Conservation (phyloP, 2,888 invertebrate species). For the Pasiphila rectangulata region DNA sequence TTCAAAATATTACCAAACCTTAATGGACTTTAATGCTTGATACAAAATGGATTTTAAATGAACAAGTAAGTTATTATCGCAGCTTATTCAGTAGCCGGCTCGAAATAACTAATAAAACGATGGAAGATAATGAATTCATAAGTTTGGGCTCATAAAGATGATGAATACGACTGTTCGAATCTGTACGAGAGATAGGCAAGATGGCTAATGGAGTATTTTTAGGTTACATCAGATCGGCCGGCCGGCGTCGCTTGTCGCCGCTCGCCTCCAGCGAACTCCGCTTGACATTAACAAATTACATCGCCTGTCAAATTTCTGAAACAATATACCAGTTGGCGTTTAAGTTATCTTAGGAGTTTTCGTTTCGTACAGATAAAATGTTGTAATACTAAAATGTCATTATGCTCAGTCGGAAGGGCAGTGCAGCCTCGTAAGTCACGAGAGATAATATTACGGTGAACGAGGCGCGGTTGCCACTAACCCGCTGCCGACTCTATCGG, state of each 20-base stretch:
- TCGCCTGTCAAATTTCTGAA: conserved; percentile 75
- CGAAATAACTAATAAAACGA: conserved; percentile 59
- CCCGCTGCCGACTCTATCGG: conserved; percentile 52
- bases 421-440: conserved; percentile 60
- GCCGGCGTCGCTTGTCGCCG: conserved; percentile 42
- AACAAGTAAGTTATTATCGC: conserved; percentile 60
- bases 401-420: conserved; percentile 64
- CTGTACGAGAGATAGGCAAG: conserved; percentile 56
- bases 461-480: conserved; percentile 35
- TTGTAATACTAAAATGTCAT: conserved; percentile 80
- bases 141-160: conserved; percentile 52
- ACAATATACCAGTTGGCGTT: conserved; percentile 79
- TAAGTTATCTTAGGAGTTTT: conserved; percentile 77
- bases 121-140: conserved; percentile 58
- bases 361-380: conserved; percentile 76
- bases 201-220: conserved; percentile 59
- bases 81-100: conserved; percentile 60
- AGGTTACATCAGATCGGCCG: conserved; percentile 56
- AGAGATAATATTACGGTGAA: conserved; percentile 70
- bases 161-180: conserved; percentile 69
- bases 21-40: conserved; percentile 46
- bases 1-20: conserved; percentile 52
- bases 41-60: conserved; percentile 50
- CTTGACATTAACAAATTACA: conserved; percentile 78
- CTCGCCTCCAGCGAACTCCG: conserved; percentile 42